Evolutionary conservation across 2,888 invertebrate species (phyloP).

Genomic region (Tetrapedia diversipes): DNA sequence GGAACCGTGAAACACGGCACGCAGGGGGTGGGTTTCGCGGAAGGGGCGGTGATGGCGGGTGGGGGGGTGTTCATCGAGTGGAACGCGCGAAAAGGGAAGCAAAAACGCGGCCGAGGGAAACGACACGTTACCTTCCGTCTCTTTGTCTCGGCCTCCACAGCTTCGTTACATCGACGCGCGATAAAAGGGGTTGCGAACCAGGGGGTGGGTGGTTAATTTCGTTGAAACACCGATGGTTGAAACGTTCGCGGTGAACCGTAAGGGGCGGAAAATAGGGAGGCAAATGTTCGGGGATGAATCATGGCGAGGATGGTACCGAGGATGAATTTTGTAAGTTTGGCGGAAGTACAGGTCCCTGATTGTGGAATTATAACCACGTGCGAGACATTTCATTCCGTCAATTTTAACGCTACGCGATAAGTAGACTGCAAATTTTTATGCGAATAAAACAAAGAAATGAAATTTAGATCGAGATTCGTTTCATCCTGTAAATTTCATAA

Average conservation of each 20-base stretch:
- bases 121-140: conserved; percentile 56
- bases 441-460: too few species aligned
- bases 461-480: too few species aligned
- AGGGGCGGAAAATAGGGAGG: neutral
- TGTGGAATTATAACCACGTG: too few species aligned
- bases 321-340: too few species aligned
- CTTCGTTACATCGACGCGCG: conserved; percentile 17
- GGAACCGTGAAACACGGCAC: neutral
- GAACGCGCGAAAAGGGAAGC: conserved; percentile 42
- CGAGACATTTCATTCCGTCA: too few species aligned
- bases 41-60: too few species aligned
- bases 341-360: too few species aligned
- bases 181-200: neutral
- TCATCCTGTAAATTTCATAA: too few species aligned
- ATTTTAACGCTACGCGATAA: too few species aligned
- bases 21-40: conserved; percentile 38
- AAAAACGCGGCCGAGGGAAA: conserved; percentile 60
- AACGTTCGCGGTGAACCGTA: neutral
- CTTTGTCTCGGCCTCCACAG: conserved; percentile 32
- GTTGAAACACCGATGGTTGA: neutral
- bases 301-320: neutral
- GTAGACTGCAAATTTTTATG: too few species aligned
- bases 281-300: neutral
- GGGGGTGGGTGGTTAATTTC: conserved; percentile 5
- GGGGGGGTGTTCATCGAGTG: too few species aligned